Conservation (phyloP, 2,888 invertebrate species). For the Zaprionus bogoriensis region DNA sequence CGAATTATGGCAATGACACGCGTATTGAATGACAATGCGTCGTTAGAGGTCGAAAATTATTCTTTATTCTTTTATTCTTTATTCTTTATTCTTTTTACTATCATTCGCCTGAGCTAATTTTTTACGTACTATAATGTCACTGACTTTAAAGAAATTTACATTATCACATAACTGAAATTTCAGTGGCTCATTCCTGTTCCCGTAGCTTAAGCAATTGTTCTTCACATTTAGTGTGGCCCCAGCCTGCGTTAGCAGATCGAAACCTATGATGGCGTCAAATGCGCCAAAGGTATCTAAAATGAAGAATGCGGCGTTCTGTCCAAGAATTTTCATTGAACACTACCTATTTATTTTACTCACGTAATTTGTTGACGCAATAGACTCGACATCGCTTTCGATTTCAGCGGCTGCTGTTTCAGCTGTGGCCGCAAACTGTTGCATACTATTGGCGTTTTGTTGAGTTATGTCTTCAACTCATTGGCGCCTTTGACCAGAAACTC, state of each 20-base stretch:
- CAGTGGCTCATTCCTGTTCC: not conserved
- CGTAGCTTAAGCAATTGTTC: not conserved
- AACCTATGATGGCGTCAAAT: slow-evolving; percentile 14
- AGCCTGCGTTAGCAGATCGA: slow-evolving; percentile 13
- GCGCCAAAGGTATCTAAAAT: not conserved
- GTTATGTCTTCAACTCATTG: not conserved
- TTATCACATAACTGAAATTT: slow-evolving; percentile 1
- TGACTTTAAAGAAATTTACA: slow-evolving; percentile 14
- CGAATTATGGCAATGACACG: not conserved
- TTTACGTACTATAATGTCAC: slow-evolving; percentile 6
- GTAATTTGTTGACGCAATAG: not conserved
- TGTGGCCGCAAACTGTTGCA: not conserved
- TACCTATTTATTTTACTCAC: not conserved
- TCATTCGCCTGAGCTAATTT: not conserved
- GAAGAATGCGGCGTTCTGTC: not conserved
- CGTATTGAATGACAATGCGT: not conserved
- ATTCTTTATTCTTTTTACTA: not conserved
- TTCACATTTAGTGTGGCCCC: not conserved
- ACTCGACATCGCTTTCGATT: not conserved
- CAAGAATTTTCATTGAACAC: not conserved
- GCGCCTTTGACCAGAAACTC: too few species aligned
- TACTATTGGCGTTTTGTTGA: not conserved
- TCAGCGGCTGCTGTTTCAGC: not conserved
- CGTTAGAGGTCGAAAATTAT: not conserved
- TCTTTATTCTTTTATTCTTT: too few species aligned